Evolutionary conservation across 2,113 vertebrate genomes (phyloP).

Genomic region (Scophthalmus maximus): DNA sequence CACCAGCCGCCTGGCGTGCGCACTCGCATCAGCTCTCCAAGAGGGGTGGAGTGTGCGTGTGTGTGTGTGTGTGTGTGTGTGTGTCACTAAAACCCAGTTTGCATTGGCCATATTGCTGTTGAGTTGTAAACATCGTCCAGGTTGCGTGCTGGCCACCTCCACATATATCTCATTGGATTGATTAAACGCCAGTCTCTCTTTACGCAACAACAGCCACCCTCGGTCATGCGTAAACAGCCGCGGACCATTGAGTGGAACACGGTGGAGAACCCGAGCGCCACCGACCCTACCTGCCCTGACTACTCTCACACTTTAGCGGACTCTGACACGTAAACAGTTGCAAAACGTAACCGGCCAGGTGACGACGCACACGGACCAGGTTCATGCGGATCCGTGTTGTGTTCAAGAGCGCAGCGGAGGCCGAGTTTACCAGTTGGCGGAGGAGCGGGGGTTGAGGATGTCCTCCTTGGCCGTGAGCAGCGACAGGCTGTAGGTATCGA

Average conservation of each 20-base stretch:
- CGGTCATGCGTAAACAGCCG: conserved; percentile 8
- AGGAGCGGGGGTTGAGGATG: conserved; percentile 84
- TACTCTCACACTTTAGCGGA: no score
- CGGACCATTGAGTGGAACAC: conserved; percentile 9
- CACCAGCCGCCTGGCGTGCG: conserved; percentile 44
- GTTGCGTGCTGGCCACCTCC: conserved; percentile 20
- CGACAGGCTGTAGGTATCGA: conserved; percentile 87
- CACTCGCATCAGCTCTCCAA: conserved; percentile 2
- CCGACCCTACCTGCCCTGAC: no score
- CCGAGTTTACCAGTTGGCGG: conserved; percentile 89
- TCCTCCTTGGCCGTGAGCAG: conserved; percentile 88
- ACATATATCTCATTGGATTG: conserved; percentile 43
- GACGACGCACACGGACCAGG: no score
- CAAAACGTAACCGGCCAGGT: no score
- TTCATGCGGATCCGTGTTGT: no score
- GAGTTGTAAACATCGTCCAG: no score
- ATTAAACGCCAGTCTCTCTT: conserved; percentile 47
- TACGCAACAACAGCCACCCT: conserved; percentile 46
- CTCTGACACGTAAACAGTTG: no score
- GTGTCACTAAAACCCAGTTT: neutral
- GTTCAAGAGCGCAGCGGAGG: no score
- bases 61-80: no score
- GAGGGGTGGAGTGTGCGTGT: neutral
- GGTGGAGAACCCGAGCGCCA: conserved; percentile 5
- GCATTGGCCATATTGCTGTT: no score